phyloP scores from a whole-genome alignment of 92 coral and sea anemone species.

The Palythoa grandiflora region DNA sequence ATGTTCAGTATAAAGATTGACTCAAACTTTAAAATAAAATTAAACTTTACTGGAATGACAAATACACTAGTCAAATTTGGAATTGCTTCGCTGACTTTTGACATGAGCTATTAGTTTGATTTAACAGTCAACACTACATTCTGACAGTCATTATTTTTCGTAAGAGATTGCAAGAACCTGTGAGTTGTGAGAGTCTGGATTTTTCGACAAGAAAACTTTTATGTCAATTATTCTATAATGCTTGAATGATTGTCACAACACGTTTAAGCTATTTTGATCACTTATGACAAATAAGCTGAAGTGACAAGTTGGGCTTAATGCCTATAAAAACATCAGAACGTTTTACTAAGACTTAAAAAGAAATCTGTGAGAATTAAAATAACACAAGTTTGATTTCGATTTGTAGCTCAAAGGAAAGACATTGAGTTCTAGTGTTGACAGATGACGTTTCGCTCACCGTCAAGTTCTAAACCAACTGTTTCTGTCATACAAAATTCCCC shows the following conservation, averaged over 20 bases:
- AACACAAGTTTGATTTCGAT: not conserved
- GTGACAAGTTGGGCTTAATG: constrained; percentile 13
- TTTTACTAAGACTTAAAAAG: not conserved
- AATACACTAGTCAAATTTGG: not conserved
- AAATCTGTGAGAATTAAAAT: not conserved
- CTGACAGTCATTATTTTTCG: constrained; percentile 12
- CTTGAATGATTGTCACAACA: constrained; percentile 34
- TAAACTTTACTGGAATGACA: not conserved
- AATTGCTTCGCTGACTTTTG: constrained; percentile 2
- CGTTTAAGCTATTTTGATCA: not conserved
- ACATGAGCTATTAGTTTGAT: not conserved
- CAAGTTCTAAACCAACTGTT: not conserved
- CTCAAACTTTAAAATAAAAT: not conserved
- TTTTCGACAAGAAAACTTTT: not conserved
- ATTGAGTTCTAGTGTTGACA: not conserved
- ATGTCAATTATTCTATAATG: not conserved
- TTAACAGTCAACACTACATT: not conserved
- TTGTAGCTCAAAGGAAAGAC: not conserved
- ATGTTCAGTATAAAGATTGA: not conserved
- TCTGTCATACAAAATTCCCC: not conserved
- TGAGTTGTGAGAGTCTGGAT: not conserved
- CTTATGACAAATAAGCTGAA: not conserved
- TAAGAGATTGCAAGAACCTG: not conserved
- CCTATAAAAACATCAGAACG: constrained; percentile 14
- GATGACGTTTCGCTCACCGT: not conserved